Conservation (phyloP, 2,113 vertebrate genomes). For the Rhinogobius similis region DNA sequence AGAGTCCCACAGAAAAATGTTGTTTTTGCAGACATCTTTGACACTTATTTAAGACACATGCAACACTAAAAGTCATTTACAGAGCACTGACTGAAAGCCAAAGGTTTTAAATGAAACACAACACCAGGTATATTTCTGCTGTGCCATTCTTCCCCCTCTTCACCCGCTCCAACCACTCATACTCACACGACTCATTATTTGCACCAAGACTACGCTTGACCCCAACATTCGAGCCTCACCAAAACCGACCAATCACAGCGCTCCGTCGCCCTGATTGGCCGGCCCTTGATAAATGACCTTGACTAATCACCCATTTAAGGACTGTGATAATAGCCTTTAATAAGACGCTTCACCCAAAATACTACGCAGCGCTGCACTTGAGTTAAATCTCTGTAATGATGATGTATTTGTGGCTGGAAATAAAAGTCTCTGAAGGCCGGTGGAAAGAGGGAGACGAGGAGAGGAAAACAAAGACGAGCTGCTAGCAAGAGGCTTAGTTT, state of each 20-base stretch:
- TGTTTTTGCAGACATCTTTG: no score
- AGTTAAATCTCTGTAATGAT: conserved; percentile 4
- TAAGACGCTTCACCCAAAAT: neutral
- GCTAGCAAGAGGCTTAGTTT: neutral
- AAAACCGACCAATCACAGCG: neutral
- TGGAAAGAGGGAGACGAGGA: neutral
- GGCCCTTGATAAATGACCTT: conserved; percentile 6
- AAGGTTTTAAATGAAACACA: no score
- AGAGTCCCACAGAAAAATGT: no score
- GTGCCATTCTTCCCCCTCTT: neutral
- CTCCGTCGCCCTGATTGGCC: neutral
- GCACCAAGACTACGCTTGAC: neutral
- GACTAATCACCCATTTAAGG: neutral
- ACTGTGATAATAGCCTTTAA: conserved; percentile 2
- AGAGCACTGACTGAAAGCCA: no score
- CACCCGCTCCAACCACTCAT: neutral
- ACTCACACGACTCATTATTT: neutral
- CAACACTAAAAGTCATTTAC: no score
- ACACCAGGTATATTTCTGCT: no score
- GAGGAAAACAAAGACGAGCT: neutral
- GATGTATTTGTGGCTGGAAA: neutral
- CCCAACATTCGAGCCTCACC: neutral
- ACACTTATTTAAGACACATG: no score
- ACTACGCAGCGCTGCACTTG: neutral
- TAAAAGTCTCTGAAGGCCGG: neutral